These are phyloP conservation scores for Hyppa rectilinea DNA, from an alignment of 2,888 invertebrate genomes.

Conservation along the genomic window DNA sequence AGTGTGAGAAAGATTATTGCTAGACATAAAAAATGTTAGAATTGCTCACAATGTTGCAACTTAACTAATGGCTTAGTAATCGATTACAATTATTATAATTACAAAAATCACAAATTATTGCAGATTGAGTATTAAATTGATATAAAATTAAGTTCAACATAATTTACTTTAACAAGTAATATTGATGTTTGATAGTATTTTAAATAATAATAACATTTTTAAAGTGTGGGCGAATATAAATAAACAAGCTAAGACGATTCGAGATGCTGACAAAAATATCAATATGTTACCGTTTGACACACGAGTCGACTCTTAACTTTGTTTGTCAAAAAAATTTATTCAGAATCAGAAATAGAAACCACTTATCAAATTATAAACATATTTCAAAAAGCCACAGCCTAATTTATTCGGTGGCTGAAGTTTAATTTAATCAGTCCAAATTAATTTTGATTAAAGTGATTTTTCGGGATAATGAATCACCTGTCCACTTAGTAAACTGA, in stretches of 20 bases:
- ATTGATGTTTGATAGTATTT: background rate
- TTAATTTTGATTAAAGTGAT: background rate
- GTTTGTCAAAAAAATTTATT: too few species aligned
- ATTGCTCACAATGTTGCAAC: too few species aligned
- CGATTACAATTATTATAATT: too few species aligned
- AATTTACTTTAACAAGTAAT: too few species aligned
- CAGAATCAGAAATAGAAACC: background rate
- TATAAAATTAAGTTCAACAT: too few species aligned
- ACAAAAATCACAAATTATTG: too few species aligned
- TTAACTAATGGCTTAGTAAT: too few species aligned
- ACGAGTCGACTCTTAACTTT: background rate
- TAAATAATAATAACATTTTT: background rate
- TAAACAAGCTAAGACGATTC: background rate
- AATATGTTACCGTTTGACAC: background rate
- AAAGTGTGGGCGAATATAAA: background rate
- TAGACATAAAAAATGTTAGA: too few species aligned
- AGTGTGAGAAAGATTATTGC: too few species aligned
- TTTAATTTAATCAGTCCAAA: too few species aligned
- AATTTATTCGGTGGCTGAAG: background rate
- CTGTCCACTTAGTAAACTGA: conserved; percentile 1
- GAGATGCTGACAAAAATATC: background rate
- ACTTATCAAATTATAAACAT: background rate
- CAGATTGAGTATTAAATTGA: too few species aligned
- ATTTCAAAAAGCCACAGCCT: background rate
- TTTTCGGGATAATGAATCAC: conserved; percentile 10